phyloP scores from a whole-genome alignment of 2,797 vertebrate genomes.

The Gymnodraco acuticeps region DNA sequence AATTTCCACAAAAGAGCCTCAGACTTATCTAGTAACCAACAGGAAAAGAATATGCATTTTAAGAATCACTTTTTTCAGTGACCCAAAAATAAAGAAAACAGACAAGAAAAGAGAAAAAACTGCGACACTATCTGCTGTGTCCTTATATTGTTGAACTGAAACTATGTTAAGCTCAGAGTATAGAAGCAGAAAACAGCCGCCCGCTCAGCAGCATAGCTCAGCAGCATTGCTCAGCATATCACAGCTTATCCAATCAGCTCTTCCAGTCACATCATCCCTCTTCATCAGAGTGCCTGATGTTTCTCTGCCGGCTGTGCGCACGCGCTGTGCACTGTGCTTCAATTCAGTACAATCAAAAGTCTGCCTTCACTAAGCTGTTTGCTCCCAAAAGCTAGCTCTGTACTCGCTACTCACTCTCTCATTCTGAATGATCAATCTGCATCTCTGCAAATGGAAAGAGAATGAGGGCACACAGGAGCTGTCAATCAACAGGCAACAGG shows the following conservation, averaged over 20 bases:
- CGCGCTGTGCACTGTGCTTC: conserved; percentile 38
- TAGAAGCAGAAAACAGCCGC: conserved; percentile 43
- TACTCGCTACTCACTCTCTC: conserved; percentile 83
- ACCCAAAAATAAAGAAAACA: neutral
- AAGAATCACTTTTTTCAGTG: neutral
- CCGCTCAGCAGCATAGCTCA: conserved; percentile 55
- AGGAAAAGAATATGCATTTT: conserved; percentile 4
- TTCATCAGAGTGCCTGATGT: conserved; percentile 55
- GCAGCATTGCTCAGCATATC: conserved; percentile 64
- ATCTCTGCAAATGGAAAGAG: conserved; percentile 82
- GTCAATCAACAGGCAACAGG: conserved; percentile 65
- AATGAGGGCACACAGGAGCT: conserved; percentile 62
- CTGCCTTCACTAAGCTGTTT: conserved; percentile 59
- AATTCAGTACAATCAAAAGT: conserved; percentile 56
- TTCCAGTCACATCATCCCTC: conserved; percentile 66
- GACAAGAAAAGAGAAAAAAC: no score
- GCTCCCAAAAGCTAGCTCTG: conserved; percentile 69
- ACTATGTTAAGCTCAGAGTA: conserved; percentile 49
- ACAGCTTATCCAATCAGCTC: conserved; percentile 59
- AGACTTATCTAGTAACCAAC: neutral
- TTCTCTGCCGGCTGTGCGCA: conserved; percentile 45
- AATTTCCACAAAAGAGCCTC: conserved; percentile 68
- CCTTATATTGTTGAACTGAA: conserved; percentile 50
- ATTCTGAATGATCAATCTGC: conserved; percentile 83
- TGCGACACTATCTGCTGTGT: conserved; percentile 8